These are phyloP conservation scores for Cyanistes caeruleus DNA, from an alignment of 2,113 vertebrate species.

Conservation along the genomic window DNA sequence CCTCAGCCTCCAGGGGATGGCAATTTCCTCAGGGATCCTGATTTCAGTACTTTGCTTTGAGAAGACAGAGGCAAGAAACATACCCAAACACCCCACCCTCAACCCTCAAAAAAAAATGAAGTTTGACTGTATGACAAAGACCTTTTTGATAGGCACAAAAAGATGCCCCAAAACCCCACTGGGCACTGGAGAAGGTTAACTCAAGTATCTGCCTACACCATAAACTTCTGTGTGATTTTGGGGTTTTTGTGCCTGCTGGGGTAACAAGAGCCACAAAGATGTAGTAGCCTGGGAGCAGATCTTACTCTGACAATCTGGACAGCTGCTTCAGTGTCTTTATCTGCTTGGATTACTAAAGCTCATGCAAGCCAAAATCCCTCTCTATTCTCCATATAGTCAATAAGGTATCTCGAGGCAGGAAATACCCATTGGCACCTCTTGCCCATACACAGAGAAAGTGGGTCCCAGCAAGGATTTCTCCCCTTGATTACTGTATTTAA, in stretches of 20 bases:
- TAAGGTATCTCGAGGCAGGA: not conserved
- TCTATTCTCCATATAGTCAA: not conserved
- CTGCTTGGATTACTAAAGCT: not conserved
- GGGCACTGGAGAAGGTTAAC: not conserved
- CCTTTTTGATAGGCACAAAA: not conserved
- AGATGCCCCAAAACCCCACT: not conserved
- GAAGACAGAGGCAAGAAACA: not conserved
- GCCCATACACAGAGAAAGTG: not conserved
- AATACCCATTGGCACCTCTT: not conserved
- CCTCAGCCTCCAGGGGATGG: not conserved
- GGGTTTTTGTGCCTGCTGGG: not conserved
- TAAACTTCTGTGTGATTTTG: accelerated
- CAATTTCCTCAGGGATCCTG: not conserved
- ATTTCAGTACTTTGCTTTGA: not conserved
- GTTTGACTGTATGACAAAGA: not conserved
- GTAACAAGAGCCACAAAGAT: not conserved
- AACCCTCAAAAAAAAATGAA: not conserved
- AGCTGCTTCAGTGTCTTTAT: not conserved
- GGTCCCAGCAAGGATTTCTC: not conserved
- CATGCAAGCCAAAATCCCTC: not conserved
- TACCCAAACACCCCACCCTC: accelerated
- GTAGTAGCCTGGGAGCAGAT: not conserved
- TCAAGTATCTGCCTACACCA: not conserved
- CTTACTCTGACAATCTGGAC: not conserved
- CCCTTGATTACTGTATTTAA: not conserved